These are phyloP conservation scores for Eleutherodactylus coqui DNA, from an alignment of 2,797 vertebrate genomes.

Conservation along the genomic window DNA sequence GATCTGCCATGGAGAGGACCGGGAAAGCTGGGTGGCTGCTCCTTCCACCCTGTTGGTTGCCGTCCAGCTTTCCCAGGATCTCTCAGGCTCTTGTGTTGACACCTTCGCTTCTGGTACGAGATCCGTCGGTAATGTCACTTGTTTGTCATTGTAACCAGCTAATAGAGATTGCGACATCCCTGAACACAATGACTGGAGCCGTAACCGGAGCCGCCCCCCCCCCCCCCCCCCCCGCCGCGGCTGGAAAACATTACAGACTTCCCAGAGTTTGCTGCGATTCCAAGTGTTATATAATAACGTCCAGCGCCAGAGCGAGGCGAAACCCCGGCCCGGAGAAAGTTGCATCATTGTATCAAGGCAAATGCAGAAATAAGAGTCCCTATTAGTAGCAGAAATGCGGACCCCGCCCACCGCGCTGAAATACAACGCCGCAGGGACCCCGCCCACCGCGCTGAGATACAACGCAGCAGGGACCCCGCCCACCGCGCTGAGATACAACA, in stretches of 20 bases:
- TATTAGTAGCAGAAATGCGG: too few relatives aligned
- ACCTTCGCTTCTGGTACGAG: neutral
- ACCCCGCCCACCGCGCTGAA: too few relatives aligned
- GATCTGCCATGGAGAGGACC: neutral
- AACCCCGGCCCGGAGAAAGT: neutral
- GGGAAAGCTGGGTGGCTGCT: neutral
- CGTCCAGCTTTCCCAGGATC: neutral
- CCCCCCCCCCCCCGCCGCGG: neutral
- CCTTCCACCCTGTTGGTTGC: neutral
- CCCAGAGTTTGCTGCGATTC: neutral
- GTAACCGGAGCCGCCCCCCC: neutral
- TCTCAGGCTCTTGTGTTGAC: neutral
- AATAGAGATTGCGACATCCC: conserved; percentile 15
- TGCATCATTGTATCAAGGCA: neutral
- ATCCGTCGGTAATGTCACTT: neutral
- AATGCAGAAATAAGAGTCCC: neutral
- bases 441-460: too few relatives aligned
- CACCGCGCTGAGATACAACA: too few relatives aligned
- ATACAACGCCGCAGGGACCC: too few relatives aligned
- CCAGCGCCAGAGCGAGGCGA: neutral
- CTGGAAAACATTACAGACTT: neutral
- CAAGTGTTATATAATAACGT: conserved; percentile 17
- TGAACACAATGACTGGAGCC: conserved; percentile 21
- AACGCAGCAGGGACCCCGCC: too few relatives aligned
- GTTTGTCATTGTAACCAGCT: neutral